Base-by-base conservation (phyloP, 2,113 vertebrate genomes). In the Ciconia maguari region DNA sequence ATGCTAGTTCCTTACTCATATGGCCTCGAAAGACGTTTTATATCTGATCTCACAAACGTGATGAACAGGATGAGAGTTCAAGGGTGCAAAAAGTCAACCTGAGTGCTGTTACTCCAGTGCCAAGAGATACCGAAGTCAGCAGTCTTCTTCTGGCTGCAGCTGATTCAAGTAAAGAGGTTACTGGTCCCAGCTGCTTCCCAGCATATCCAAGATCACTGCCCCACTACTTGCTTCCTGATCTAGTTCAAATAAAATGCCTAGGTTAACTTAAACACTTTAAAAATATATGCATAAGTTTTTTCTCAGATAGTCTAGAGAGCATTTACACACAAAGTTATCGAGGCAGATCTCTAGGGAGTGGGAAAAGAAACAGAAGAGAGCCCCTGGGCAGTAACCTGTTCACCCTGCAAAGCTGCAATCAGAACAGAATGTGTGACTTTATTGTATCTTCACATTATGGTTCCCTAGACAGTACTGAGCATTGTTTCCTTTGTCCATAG, bases 71-170 rank as follows among this genome's bases (percentile, higher is more conserved):
- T 66, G 54, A 90, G 62, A 86, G 83, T 83, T 95, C 68, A 87
- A 70, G 64, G 34, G 61, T 71, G 48, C 80, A 83, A 91, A 77
- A 91, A 89, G 64, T 77, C 83, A 95, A 66, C 51, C 79, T 1
- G 3, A 96, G 41, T 70, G 76, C 79, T 94, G 30, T 83, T 77
- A 66, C 34, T 62, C 25, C 76, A 36, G 71, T 70, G 91, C 70
- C 85, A 94, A 92, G 70, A 88, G 90, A 93, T 29, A 92, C 58
- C 88, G 49, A 77, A 93, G 44, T 90, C 95, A 94, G 85, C 83
- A 93, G 36, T 58, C 76, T 69, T 83, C 62, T 61, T 80, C 79
- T 62, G 79, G 75, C 58, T 90, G 46, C 64, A 92, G 54, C 11
- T 80, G 66, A 94, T 77, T 77, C 49, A 57, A 83, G 54, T 30